These are phyloP conservation scores for Drosophila eugracilis DNA, from an alignment of 1,140 invertebrate genomes.

Conservation along the genomic window DNA sequence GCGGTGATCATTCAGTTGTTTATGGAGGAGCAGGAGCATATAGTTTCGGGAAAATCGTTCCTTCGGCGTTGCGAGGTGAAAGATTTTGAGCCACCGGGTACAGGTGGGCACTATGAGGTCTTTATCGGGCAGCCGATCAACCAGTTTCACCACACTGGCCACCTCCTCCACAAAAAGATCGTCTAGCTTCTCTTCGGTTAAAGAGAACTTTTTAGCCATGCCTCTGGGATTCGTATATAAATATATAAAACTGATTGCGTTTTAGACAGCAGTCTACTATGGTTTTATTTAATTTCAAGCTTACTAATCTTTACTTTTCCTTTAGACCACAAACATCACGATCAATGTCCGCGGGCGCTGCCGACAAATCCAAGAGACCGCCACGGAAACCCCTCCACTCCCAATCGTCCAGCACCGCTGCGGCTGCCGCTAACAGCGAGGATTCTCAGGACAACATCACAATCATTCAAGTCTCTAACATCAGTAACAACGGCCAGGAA, in stretches of 20 bases:
- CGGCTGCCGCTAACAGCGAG: conserved; percentile 4
- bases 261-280: conserved; percentile 1
- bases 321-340: conserved; percentile 79
- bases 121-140: conserved; percentile 27
- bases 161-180: conserved; percentile 61
- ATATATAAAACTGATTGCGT: not conserved
- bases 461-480: conserved; percentile 81
- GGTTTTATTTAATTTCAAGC: not conserved
- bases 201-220: conserved; percentile 23
- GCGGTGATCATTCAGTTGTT: conserved; percentile 55
- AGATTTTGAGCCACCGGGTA: conserved; percentile 63
- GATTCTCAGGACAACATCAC: conserved; percentile 76
- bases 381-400: conserved; percentile 27
- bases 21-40: conserved; percentile 60
- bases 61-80: conserved; percentile 23
- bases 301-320: not conserved
- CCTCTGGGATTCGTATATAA: not conserved
- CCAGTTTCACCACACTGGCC: conserved; percentile 27
- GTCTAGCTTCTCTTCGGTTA: conserved; percentile 45
- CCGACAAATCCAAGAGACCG: conserved; percentile 57
- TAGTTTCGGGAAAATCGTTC: conserved; percentile 67
- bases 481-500: conserved; percentile 38
- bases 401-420: conserved; percentile 14
- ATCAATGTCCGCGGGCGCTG: conserved; percentile 77
- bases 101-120: conserved; percentile 35